phyloP scores from a whole-genome alignment of 2,113 vertebrate genomes.

The Lophochroa leadbeateri region DNA sequence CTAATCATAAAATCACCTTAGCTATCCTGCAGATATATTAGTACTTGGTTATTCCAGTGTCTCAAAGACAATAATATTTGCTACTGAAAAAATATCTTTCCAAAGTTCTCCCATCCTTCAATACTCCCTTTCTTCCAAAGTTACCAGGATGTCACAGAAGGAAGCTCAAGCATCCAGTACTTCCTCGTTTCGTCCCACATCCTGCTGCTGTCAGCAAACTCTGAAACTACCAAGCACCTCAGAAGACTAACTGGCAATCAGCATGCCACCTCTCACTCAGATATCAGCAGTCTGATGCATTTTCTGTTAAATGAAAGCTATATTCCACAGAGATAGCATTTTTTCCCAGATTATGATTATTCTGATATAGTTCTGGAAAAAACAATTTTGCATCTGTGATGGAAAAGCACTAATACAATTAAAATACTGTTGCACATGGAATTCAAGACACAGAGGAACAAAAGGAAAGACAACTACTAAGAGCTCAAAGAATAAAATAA shows the following conservation, averaged over 20 bases:
- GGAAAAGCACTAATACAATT: neutral
- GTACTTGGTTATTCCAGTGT: neutral
- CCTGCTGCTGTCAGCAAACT: neutral
- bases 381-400: neutral
- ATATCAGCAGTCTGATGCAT: neutral
- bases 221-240: neutral
- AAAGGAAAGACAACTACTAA: neutral
- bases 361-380: neutral
- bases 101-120: neutral
- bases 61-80: neutral
- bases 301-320: neutral
- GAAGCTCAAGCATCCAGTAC: neutral
- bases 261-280: neutral
- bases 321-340: neutral
- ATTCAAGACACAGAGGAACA: neutral
- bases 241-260: neutral
- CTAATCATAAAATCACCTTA: neutral
- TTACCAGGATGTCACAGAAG: neutral
- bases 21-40: neutral
- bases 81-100: neutral
- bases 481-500: neutral
- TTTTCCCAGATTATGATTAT: neutral
- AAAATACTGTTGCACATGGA: neutral
- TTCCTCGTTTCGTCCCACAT: neutral
- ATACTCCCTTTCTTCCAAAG: neutral